Conservation (phyloP, 2,888 invertebrate genomes). For the Tryphoninae sp. region DNA sequence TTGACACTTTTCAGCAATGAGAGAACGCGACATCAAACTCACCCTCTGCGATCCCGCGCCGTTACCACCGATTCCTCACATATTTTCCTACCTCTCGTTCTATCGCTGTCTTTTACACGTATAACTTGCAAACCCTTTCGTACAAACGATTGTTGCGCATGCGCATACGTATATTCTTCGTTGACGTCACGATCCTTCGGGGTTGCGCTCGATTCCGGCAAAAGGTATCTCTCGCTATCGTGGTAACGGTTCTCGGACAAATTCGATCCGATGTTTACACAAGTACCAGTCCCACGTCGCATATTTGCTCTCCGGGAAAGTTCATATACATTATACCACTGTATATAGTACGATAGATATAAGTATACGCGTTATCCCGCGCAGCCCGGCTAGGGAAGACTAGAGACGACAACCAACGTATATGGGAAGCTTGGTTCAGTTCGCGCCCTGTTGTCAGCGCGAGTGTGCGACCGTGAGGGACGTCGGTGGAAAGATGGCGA, state of each 20-base stretch:
- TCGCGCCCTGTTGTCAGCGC: conserved; percentile 15
- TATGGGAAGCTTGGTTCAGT: conserved; percentile 47
- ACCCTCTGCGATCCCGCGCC: neutral
- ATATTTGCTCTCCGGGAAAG: conserved; percentile 35
- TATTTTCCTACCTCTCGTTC: conserved; percentile 9
- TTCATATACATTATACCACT: conserved; percentile 11
- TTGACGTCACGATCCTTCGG: neutral
- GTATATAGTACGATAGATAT: neutral
- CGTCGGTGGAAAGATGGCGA: neutral
- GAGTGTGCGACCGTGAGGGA: conserved; percentile 25
- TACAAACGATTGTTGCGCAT: neutral
- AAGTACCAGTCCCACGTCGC: conserved; percentile 16
- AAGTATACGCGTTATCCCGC: conserved; percentile 1
- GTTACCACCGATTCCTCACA: neutral
- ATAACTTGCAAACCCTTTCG: no score
- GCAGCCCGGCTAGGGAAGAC: conserved; percentile 37
- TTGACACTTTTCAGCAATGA: conserved; percentile 44
- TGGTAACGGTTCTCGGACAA: conserved; percentile 4
- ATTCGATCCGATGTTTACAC: conserved; percentile 25
- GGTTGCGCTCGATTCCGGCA: no score
- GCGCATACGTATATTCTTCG: neutral
- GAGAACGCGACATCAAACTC: neutral
- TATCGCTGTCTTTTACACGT: neutral
- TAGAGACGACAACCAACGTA: conserved; percentile 49
- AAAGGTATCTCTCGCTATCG: neutral